Evolutionary conservation across 2,113 vertebrate species (phyloP).

Genomic region (Vulpes ferrilata): DNA sequence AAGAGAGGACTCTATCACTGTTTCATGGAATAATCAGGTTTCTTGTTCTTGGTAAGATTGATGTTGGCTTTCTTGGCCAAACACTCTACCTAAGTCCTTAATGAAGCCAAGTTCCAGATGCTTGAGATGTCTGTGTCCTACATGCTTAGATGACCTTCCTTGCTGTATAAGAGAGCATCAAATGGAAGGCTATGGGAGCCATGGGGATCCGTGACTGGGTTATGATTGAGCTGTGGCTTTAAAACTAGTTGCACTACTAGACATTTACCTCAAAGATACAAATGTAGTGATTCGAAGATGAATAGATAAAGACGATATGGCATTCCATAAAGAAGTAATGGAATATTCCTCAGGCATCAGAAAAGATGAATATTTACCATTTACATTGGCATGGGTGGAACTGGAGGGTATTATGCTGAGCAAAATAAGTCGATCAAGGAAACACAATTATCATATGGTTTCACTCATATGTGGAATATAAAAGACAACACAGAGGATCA

Average conservation of each 20-base stretch:
- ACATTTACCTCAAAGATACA: no score
- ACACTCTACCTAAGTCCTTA: neutral
- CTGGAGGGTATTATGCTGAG: no score
- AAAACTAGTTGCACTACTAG: neutral
- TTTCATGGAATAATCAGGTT: neutral
- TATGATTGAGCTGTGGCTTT: slow-evolving; percentile 85
- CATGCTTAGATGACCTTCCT: neutral
- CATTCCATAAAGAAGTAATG: no score
- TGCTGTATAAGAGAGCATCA: slow-evolving; percentile 74
- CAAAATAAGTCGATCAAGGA: no score
- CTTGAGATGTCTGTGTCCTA: neutral
- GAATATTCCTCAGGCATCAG: no score
- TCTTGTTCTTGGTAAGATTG: neutral
- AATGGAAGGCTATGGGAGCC: slow-evolving; percentile 83
- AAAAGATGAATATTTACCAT: no score
- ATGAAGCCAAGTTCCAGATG: neutral
- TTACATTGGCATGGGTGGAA: no score
- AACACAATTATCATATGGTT: no score
- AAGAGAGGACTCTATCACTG: neutral
- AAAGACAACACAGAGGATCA: no score
- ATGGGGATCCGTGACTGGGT: slow-evolving; percentile 85
- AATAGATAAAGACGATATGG: no score
- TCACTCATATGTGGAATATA: no score
- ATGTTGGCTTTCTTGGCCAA: neutral
- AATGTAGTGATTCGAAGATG: no score